Evolutionary conservation across 2,113 vertebrate genomes (phyloP).

Genomic region (Poecile atricapillus): DNA sequence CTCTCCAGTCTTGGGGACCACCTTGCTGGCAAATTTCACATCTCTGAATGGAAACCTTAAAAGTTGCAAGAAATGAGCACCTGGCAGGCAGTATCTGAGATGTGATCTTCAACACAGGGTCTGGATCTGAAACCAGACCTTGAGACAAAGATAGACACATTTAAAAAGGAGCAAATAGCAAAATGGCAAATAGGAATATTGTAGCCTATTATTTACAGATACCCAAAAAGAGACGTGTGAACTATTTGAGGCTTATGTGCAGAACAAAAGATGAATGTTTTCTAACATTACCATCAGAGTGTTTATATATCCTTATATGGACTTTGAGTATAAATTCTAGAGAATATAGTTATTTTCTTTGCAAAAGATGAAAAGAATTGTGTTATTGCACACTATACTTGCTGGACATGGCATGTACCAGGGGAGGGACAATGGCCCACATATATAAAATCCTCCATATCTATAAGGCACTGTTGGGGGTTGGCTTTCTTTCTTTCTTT

Average conservation of each 20-base stretch:
- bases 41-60: fast-evolving
- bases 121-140: neutral
- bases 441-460: neutral
- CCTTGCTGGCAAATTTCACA: neutral
- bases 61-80: neutral
- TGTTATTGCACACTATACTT: neutral
- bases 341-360: neutral
- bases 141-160: neutral
- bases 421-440: neutral
- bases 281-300: neutral
- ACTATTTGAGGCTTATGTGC: neutral
- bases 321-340: neutral
- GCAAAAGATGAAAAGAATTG: neutral
- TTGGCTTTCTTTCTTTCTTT: too few relatives aligned
- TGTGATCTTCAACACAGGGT: neutral
- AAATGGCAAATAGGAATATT: neutral
- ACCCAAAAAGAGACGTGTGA: neutral
- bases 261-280: neutral
- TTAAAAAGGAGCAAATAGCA: neutral
- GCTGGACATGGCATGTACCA: neutral
- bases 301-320: neutral
- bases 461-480: neutral
- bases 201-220: neutral
- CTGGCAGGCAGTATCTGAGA: neutral
- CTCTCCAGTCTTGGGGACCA: neutral